Percentiles rank a stretch among this genome's conserved stretches.
Evolutionary conservation across 2,888 invertebrate genomes (phyloP).

Genomic region (Agrochola circellaris): DNA sequence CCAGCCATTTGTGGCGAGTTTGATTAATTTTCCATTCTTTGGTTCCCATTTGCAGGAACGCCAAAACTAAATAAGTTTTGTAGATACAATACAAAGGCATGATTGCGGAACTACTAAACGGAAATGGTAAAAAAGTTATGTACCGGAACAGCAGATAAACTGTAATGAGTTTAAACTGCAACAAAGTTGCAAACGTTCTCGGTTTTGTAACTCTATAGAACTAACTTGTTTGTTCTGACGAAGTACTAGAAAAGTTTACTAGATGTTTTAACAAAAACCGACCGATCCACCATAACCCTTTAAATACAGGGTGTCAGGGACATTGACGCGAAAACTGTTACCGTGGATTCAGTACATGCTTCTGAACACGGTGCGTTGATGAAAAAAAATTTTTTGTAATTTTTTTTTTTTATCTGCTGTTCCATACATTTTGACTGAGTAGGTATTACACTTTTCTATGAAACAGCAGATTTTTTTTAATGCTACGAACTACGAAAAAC

Average conservation of each 20-base stretch:
- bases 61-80: not conserved
- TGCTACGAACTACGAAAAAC: no score
- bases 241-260: constrained; percentile 6
- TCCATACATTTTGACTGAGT: no score
- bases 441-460: no score
- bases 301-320: not conserved
- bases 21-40: constrained; percentile 28
- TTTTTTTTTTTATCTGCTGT: no score
- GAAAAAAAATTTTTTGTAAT: no score
- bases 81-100: not conserved
- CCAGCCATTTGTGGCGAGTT: constrained; percentile 24
- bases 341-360: no score
- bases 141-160: not conserved
- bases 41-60: not conserved
- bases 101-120: not conserved
- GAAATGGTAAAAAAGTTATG: not conserved
- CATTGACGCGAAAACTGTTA: no score
- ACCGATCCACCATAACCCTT: not conserved
- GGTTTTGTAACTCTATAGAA: not conserved
- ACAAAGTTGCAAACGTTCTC: constrained; percentile 17
- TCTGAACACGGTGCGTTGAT: no score
- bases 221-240: not conserved
- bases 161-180: not conserved
- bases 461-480: no score
- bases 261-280: not conserved